Evolutionary conservation across 2,113 vertebrate species (phyloP), one percentile per base, ranked within the genome.

Genomic region (Xiphophorus hellerii): DNA sequence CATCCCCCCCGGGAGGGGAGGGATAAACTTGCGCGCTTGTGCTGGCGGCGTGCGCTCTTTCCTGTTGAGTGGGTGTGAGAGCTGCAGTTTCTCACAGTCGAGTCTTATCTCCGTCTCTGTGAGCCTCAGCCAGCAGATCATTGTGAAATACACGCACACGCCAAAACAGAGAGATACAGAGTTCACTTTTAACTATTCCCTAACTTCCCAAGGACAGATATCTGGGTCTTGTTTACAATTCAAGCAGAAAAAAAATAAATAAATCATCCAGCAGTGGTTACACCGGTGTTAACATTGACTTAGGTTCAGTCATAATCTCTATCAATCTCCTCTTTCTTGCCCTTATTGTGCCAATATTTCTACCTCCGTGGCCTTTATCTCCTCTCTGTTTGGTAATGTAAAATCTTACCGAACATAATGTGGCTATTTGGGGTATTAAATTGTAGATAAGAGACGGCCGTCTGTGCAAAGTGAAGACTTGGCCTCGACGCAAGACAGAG

Each of bases 11-110:
- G 35, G 33, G 33, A 35, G 8, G 25, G 60, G 31, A n/a, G 84
- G 67, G 63, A 33, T 60, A 8, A 11, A 62, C 30, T 3, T 28
- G 37, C 67, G 79, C 2, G 9, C 68, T 58, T 8, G 51, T 66
- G 35, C 12, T 30, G 64, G 73, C 67, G 61, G 63, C 62, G 71
- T 79, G 76, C 74, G 54, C 54, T 77, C 51, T 66, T 70, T 85
- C 66, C 80, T 73, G 61, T 78, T 76, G 88, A 83, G 90, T 93
- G 88, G 89, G 92, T 91, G 90, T 88, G 87, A 90, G 92, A 91
- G 87, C 91, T 93, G 91, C 65, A 82, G 89, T 92, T 93, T 93
- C 90, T 93, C 92, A 91, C 88, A 90, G 87, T 89, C 90, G 66
- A 76, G 76, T 83, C 91, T 93, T 93, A 92, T 93, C 91, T 88